Percentiles rank a stretch among this genome's conserved stretches.
Conservation (phyloP, 2,797 vertebrate genomes). For the Emys orbicularis region DNA sequence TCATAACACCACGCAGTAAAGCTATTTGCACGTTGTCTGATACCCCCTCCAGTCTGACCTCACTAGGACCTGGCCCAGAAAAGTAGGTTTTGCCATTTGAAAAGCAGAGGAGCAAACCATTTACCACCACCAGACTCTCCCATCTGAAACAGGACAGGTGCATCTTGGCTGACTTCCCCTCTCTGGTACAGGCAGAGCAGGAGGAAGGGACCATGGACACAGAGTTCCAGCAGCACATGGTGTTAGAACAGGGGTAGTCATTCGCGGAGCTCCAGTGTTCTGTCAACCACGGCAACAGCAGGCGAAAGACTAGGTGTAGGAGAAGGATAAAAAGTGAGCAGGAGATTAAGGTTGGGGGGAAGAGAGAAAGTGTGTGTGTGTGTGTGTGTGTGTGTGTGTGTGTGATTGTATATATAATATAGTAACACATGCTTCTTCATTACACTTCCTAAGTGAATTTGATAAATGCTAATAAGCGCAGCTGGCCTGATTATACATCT, state of each 20-base stretch:
- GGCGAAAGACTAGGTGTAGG: accelerated
- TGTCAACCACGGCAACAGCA: background rate
- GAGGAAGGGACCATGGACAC: too few relatives aligned
- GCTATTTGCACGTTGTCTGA: background rate
- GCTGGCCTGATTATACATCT: background rate
- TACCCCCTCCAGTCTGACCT: background rate
- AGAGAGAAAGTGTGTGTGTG: background rate
- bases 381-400: too few relatives aligned
- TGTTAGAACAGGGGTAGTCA: background rate
- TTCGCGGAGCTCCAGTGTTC: background rate
- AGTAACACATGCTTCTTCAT: background rate
- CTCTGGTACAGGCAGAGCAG: background rate
- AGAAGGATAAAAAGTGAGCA: background rate
- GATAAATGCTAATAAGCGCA: background rate
- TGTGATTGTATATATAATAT: background rate
- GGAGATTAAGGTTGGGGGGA: background rate
- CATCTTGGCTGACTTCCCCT: background rate
- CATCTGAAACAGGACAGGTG: background rate
- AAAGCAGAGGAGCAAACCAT: background rate
- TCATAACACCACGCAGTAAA: background rate
- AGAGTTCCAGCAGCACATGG: background rate
- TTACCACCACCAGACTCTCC: background rate
- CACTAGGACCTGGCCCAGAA: background rate
- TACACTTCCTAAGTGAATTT: background rate
- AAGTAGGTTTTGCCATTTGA: background rate